phyloP scores from a whole-genome alignment of 2,113 vertebrate genomes.

The Desmodus rotundus region DNA sequence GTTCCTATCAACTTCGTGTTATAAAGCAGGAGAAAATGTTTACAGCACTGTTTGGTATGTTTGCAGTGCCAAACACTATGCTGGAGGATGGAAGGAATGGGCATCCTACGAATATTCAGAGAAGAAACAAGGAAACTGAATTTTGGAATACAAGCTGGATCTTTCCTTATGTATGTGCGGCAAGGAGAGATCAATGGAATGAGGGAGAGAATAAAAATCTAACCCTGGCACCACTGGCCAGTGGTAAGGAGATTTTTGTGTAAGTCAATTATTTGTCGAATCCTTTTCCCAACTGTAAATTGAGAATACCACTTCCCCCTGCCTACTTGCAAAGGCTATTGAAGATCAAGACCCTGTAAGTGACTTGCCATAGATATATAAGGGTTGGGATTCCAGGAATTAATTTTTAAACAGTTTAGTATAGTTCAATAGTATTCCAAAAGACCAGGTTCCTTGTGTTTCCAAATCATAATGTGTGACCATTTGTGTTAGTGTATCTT shows the following conservation, averaged over 20 bases:
- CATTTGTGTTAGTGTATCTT: neutral
- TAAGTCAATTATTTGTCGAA: neutral
- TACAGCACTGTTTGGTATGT: neutral
- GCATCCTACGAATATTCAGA: constrained; percentile 81
- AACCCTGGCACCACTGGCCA: neutral
- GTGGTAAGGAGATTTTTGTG: neutral
- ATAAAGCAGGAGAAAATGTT: constrained; percentile 2
- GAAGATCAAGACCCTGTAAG: neutral
- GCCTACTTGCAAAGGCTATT: neutral
- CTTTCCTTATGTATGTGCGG: neutral
- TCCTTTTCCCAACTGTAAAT: constrained; percentile 7
- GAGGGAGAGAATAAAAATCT: constrained; percentile 2
- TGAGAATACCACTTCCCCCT: neutral
- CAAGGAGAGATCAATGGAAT: neutral
- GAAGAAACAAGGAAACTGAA: constrained; percentile 73
- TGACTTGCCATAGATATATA: neutral
- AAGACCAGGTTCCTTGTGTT: neutral
- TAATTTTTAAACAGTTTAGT: constrained; percentile 27
- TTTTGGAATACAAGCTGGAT: neutral
- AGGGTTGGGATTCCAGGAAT: neutral
- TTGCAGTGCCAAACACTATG: constrained; percentile 89
- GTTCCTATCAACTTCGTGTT: neutral
- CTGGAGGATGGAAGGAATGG: constrained; percentile 95
- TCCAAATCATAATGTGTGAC: neutral
- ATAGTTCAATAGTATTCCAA: neutral